A percentile compares a stretch with the other conserved stretches of the same genome.
Evolutionary conservation across 2,113 vertebrate genomes (phyloP).

Genomic region (Loxodonta africana): DNA sequence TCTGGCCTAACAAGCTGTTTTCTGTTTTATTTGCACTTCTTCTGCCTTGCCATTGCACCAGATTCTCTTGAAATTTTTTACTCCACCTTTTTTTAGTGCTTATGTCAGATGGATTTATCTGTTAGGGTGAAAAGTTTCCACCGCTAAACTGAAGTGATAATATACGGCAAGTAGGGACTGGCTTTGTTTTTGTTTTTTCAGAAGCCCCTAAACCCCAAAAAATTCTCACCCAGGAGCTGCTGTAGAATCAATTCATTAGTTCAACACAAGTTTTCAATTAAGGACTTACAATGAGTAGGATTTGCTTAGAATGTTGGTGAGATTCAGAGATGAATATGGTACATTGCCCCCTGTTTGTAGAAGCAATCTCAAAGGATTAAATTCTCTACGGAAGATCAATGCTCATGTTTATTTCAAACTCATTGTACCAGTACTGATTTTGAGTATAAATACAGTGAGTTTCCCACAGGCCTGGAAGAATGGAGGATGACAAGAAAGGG

Average conservation of each 20-base stretch:
- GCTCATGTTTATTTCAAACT: not conserved
- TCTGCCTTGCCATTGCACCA: not conserved
- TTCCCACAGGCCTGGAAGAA: not conserved
- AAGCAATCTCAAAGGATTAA: too few relatives aligned
- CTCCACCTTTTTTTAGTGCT: not conserved
- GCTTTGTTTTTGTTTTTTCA: constrained; percentile 2
- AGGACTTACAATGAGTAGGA: not conserved
- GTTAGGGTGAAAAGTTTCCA: not conserved
- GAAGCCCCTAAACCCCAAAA: not conserved
- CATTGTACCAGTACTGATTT: not conserved
- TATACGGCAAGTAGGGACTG: not conserved
- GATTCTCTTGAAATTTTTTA: not conserved
- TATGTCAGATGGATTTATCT: not conserved
- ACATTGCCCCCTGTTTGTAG: too few relatives aligned
- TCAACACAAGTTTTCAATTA: too few relatives aligned
- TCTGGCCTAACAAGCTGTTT: not conserved
- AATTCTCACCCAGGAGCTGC: not conserved
- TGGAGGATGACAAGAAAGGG: not conserved
- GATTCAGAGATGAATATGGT: too few relatives aligned
- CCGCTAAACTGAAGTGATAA: not conserved
- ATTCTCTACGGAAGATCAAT: too few relatives aligned
- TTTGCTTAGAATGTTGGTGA: too few relatives aligned
- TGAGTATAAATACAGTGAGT: not conserved
- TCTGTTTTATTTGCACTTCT: not conserved
- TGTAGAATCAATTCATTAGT: too few relatives aligned